Conservation (phyloP, 1,140 invertebrate species). For the Papilio xuthus region DNA sequence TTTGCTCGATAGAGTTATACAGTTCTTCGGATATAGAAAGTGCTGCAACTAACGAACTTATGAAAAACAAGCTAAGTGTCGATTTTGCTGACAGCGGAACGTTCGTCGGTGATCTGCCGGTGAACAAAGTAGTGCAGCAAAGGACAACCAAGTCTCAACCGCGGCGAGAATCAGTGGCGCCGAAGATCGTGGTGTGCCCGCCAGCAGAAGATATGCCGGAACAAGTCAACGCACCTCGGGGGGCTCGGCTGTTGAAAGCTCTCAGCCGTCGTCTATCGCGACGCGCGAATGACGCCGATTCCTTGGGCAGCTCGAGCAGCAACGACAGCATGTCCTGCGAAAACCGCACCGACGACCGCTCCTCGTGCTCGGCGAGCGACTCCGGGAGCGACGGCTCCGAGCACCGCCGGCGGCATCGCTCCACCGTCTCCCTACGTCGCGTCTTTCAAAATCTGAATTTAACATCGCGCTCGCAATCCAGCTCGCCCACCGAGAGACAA, state of each 20-base stretch:
- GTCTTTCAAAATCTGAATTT: constrained; percentile 86
- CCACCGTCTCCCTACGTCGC: constrained; percentile 86
- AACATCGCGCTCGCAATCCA: constrained; percentile 83
- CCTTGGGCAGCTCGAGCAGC: constrained; percentile 83
- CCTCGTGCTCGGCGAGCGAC: constrained; percentile 83
- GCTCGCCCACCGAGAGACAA: constrained; percentile 81
- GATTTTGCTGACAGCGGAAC: constrained; percentile 64
- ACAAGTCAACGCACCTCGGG: constrained; percentile 75
- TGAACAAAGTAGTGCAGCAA: constrained; percentile 56
- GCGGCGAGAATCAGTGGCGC: constrained; percentile 65
- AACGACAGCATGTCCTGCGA: constrained; percentile 79
- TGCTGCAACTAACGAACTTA: constrained; percentile 57
- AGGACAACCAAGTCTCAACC: constrained; percentile 52
- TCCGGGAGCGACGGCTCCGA: constrained; percentile 82
- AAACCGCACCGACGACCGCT: constrained; percentile 64
- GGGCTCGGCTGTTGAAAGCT: constrained; percentile 83
- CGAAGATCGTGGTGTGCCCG: constrained; percentile 78
- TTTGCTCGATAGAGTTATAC: constrained; percentile 34
- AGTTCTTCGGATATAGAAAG: constrained; percentile 46
- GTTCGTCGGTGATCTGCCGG: constrained; percentile 61
- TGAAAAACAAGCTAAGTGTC: constrained; percentile 72
- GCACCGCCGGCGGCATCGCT: constrained; percentile 83
- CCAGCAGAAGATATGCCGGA: constrained; percentile 73
- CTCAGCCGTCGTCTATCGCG: constrained; percentile 83
- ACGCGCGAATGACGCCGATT: constrained; percentile 81